These are phyloP conservation scores for Silurus lanzhouensis DNA, from an alignment of 2,797 vertebrate genomes.

Conservation along the genomic window DNA sequence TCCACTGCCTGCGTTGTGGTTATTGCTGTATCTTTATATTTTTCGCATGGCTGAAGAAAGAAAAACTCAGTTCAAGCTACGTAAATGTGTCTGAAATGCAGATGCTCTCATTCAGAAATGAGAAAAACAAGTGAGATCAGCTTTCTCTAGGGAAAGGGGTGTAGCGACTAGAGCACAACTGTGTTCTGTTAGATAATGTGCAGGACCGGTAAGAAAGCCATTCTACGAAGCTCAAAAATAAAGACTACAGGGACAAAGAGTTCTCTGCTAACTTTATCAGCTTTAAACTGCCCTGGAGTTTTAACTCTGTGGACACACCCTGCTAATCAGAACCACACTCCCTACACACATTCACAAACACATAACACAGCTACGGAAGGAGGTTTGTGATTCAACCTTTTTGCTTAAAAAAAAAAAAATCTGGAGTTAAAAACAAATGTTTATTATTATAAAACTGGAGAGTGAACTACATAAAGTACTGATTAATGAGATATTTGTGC, in stretches of 20 bases:
- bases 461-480: neutral
- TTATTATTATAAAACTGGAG: slow-evolving; percentile 3
- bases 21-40: neutral
- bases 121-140: slow-evolving; percentile 63
- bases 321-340: slow-evolving; percentile 66
- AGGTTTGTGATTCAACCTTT: slow-evolving; percentile 22
- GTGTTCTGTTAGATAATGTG: slow-evolving; percentile 64
- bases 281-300: slow-evolving; percentile 57
- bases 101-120: slow-evolving; percentile 26
- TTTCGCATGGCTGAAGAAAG: neutral
- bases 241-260: slow-evolving; percentile 52
- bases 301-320: slow-evolving; percentile 64
- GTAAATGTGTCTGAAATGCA: neutral
- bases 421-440: slow-evolving; percentile 8
- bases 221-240: slow-evolving; percentile 56
- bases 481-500: slow-evolving; percentile 8
- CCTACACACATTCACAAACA: slow-evolving; percentile 1
- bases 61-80: slow-evolving; percentile 20
- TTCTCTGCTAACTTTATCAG: slow-evolving; percentile 59
- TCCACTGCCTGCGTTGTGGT: neutral
- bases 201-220: slow-evolving; percentile 63
- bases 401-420: neutral
- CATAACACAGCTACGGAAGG: neutral
- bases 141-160: slow-evolving; percentile 56
- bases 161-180: slow-evolving; percentile 58